Conservation (phyloP, 2,797 vertebrate species). For the Notamacropus eugenii region DNA sequence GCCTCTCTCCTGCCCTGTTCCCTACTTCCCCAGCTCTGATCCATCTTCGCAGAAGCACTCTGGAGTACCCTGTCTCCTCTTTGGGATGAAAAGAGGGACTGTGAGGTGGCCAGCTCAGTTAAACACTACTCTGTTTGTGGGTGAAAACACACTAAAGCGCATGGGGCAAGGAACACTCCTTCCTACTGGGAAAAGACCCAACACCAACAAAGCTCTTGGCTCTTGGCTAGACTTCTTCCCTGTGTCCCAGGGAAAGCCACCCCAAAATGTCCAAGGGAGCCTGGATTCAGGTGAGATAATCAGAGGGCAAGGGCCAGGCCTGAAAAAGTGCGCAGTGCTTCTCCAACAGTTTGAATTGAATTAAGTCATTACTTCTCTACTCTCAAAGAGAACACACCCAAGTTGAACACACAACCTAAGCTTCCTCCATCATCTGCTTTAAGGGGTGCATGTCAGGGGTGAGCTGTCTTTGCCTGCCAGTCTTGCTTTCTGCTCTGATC, state of each 20-base stretch:
- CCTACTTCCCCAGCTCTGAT: slow-evolving; percentile 38
- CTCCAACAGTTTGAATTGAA: slow-evolving; percentile 1
- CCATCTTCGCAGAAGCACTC: neutral
- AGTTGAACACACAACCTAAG: neutral
- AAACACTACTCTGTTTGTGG: slow-evolving; percentile 62
- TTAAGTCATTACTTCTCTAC: neutral
- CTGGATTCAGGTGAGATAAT: slow-evolving; percentile 29
- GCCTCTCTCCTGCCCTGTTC: neutral
- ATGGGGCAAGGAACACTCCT: slow-evolving; percentile 50
- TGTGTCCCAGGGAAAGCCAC: slow-evolving; percentile 17
- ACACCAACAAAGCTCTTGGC: slow-evolving; percentile 64
- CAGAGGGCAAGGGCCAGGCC: neutral
- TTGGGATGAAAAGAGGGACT: slow-evolving; percentile 56
- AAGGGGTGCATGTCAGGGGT: neutral
- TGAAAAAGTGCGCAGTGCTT: neutral
- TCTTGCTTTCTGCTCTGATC: neutral
- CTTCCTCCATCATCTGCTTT: neutral
- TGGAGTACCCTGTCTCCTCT: neutral
- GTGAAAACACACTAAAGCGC: slow-evolving; percentile 53
- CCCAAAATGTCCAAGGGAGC: slow-evolving; percentile 34
- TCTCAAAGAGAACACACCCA: neutral
- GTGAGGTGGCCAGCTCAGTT: slow-evolving; percentile 43
- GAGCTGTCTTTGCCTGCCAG: neutral
- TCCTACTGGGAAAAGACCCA: slow-evolving; percentile 71
- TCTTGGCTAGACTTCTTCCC: slow-evolving; percentile 62